phyloP scores from a whole-genome alignment of 1,140 invertebrate species.

The Phymastichus coffea region DNA sequence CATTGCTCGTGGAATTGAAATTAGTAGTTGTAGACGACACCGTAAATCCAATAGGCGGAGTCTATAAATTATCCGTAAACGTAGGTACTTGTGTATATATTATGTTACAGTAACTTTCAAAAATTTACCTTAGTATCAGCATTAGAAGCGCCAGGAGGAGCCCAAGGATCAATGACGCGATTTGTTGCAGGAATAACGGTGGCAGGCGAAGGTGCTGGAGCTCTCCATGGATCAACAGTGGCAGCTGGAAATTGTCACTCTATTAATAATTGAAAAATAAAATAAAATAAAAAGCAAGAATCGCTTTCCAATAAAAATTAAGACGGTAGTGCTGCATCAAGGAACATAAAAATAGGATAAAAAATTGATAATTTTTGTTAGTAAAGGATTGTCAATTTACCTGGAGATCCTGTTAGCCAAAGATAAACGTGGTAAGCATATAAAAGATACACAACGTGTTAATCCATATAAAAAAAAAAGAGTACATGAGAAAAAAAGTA shows the following conservation, averaged over 20 bases:
- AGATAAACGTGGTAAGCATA: constrained; percentile 29
- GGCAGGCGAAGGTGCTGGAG: constrained; percentile 42
- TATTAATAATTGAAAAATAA: neutral
- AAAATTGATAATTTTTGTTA: neutral
- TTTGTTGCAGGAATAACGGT: constrained; percentile 33
- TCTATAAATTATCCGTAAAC: constrained; percentile 34
- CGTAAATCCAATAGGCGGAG: constrained; percentile 48
- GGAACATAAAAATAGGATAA: no score
- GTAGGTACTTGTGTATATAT: neutral
- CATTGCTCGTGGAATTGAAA: constrained; percentile 47
- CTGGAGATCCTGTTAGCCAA: constrained; percentile 37
- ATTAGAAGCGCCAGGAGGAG: constrained; percentile 47
- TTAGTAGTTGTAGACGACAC: constrained; percentile 36
- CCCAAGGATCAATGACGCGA: constrained; percentile 56
- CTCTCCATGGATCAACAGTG: constrained; percentile 63
- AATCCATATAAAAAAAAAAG: constrained; percentile 25
- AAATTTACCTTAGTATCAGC: constrained; percentile 39
- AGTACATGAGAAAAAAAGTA: constrained; percentile 19
- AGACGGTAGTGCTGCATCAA: no score
- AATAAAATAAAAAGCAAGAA: constrained; percentile 19
- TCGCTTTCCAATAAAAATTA: constrained; percentile 15
- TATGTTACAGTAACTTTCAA: neutral
- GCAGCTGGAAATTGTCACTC: constrained; percentile 34
- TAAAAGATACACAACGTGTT: constrained; percentile 30
- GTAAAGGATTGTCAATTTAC: constrained; percentile 28